A percentile compares a stretch with the other conserved stretches of the same genome.
These are phyloP conservation scores for Cromileptes altivelis DNA, from an alignment of 2,113 vertebrate genomes.

Conservation along the genomic window DNA sequence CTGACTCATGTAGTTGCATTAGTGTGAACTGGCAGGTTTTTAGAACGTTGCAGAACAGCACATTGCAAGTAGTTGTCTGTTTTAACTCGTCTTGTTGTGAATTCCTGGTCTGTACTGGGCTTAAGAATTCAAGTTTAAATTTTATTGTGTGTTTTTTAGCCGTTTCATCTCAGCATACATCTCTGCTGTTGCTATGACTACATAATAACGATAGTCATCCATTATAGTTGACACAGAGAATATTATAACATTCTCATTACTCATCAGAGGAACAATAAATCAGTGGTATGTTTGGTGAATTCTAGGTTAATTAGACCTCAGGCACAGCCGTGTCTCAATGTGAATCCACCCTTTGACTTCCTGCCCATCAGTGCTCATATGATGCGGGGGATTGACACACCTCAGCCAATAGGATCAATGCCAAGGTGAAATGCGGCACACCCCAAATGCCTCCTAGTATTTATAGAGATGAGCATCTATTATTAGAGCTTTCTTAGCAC, in stretches of 20 bases:
- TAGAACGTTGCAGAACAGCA: too few relatives aligned
- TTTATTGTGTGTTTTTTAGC: background rate
- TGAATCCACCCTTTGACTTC: slow-evolving; percentile 48
- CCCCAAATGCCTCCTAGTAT: slow-evolving; percentile 33
- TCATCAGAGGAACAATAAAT: slow-evolving; percentile 11
- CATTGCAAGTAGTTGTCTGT: too few relatives aligned
- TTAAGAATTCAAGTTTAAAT: background rate
- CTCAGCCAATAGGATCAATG: slow-evolving; percentile 49
- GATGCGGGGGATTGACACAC: slow-evolving; percentile 37
- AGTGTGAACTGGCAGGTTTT: too few relatives aligned
- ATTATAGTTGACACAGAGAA: background rate
- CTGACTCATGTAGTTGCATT: too few relatives aligned
- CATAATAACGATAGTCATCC: background rate
- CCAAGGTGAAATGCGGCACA: slow-evolving; percentile 25
- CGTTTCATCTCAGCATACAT: background rate
- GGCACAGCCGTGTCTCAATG: slow-evolving; percentile 22
- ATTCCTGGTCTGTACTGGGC: too few relatives aligned
- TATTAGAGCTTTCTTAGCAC: slow-evolving; percentile 34
- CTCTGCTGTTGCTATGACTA: background rate
- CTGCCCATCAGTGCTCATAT: slow-evolving; percentile 32
- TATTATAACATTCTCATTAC: slow-evolving; percentile 1
- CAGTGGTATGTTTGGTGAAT: background rate
- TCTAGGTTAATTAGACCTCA: background rate
- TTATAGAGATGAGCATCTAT: slow-evolving; percentile 57
- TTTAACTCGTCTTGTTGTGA: too few relatives aligned